Evolutionary conservation across 37 sponge, comb jelly and placozoan genomes (phyloP).

Genomic region (Ianthella basta): DNA sequence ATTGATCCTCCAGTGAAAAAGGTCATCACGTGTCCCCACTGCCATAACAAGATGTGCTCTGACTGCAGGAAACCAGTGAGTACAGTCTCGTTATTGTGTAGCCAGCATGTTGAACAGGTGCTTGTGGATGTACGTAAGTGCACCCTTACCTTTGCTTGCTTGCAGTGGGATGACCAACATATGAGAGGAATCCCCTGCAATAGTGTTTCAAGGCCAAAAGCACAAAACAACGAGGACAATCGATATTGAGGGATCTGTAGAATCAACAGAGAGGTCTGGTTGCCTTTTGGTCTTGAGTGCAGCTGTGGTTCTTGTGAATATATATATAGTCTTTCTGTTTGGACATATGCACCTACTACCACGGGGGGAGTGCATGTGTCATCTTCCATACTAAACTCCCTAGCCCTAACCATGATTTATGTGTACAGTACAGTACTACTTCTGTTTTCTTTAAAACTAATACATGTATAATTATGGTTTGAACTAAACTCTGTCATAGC

Average conservation of each 20-base stretch:
- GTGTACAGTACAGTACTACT: too few species aligned
- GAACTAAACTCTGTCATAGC: too few species aligned
- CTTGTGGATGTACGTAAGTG: conserved; percentile 6
- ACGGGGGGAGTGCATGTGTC: too few species aligned
- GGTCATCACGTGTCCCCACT: conserved; percentile 69
- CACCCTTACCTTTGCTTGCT: background rate
- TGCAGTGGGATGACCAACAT: conserved; percentile 86
- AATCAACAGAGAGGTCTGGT: conserved; percentile 82
- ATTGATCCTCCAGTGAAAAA: conserved; percentile 36
- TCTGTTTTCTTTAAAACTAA: too few species aligned
- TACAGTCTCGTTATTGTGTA: background rate
- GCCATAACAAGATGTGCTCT: conserved; percentile 67
- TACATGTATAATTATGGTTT: too few species aligned
- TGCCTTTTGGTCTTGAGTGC: too few species aligned
- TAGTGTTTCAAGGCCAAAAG: conserved; percentile 74
- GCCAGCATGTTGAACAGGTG: background rate
- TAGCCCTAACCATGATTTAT: too few species aligned
- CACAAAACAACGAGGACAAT: conserved; percentile 82
- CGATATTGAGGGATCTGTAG: too few species aligned
- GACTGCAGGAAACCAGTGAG: conserved; percentile 82
- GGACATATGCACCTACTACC: too few species aligned
- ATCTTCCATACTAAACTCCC: too few species aligned
- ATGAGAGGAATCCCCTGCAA: conserved; percentile 68
- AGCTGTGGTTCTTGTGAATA: too few species aligned
- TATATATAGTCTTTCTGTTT: too few species aligned